A percentile compares a stretch with the other conserved stretches of the same genome.
These are phyloP conservation scores for Diadema setosum DNA, from an alignment of 35 echinoderm and acorn worm genomes.

Conservation along the genomic window DNA sequence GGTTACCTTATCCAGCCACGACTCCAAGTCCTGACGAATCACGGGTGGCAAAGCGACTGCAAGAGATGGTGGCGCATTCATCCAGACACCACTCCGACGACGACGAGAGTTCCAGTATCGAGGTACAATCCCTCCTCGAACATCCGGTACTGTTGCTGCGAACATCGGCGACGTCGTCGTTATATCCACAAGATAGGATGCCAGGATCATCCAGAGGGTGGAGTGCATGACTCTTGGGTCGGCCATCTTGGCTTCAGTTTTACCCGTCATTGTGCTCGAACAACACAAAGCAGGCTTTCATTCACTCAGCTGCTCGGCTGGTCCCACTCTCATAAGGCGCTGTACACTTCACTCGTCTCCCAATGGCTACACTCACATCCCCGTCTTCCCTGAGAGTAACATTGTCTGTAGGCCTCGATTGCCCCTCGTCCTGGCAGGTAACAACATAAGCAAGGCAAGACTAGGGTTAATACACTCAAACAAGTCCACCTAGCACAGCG, in stretches of 20 bases:
- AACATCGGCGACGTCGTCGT: neutral
- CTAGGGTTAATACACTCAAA: conserved; percentile 68
- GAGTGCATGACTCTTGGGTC: neutral
- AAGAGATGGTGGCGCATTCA: neutral
- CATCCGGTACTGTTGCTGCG: neutral
- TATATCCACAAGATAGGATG: conserved; percentile 18
- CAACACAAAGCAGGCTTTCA: neutral
- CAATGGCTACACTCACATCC: conserved; percentile 66
- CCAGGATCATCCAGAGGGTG: neutral
- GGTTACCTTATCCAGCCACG: neutral
- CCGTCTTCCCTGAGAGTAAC: conserved; percentile 66
- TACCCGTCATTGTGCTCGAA: neutral
- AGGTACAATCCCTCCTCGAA: neutral
- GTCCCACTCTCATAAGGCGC: neutral
- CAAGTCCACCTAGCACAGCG: conserved; percentile 69
- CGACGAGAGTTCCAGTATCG: neutral
- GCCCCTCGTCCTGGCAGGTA: conserved; percentile 64
- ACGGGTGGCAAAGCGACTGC: neutral
- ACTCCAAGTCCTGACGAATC: neutral
- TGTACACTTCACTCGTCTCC: neutral
- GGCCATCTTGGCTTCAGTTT: neutral
- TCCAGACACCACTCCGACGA: neutral
- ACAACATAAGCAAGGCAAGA: conserved; percentile 77
- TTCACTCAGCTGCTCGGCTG: neutral
- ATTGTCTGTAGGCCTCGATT: conserved; percentile 47